Base-by-base conservation (phyloP, 2,888 invertebrate genomes). In the Mantis religiosa region DNA sequence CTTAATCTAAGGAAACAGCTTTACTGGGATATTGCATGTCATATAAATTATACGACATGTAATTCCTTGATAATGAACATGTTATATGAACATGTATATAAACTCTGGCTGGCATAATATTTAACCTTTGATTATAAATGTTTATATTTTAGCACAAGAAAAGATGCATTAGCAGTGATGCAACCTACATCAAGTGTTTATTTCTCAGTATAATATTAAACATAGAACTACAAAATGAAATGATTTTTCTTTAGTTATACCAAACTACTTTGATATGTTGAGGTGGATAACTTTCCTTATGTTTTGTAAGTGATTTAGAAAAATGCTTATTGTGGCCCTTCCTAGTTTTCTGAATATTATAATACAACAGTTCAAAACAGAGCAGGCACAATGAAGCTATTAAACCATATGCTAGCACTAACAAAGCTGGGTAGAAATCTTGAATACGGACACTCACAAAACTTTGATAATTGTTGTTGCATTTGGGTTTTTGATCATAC, bases 401-500 rank as follows among this genome's bases (percentile, higher is more conserved):
- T 27, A 82, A 28, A 12, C 87, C 87, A 34, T 87, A 87, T 25
- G 82, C 30, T 14, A 87, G 15, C 8, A 87, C 82, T 3, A 87
- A 30, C 15, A 87, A 20, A 34, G 87, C 82, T 27, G 87, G 87
- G 27, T 87, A 87, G 82, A 87, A 87, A 27, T 87, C 87, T 34
- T 87, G 82, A 71, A 87, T 82, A 3, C 87, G 87, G 7, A 87
- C 87, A 34, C 87, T 87, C 4, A 87, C 87, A 28, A 87, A 87
- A 9, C 30, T 34, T 25, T 82, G 34, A 71, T 3, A 20, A 30
- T 82, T 87, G 15, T 87, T 87, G 25, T 14, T 71, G n/a, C 87
- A 87, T 34, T 87, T 82, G 6, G 87, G 87, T 8, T 87, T 87
- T 34, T 25, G 87, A 20, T 87, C 30, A n/a, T 87, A 87, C 87